phyloP scores from a whole-genome alignment of 1,140 invertebrate genomes.

The Drosophila jambulina region DNA sequence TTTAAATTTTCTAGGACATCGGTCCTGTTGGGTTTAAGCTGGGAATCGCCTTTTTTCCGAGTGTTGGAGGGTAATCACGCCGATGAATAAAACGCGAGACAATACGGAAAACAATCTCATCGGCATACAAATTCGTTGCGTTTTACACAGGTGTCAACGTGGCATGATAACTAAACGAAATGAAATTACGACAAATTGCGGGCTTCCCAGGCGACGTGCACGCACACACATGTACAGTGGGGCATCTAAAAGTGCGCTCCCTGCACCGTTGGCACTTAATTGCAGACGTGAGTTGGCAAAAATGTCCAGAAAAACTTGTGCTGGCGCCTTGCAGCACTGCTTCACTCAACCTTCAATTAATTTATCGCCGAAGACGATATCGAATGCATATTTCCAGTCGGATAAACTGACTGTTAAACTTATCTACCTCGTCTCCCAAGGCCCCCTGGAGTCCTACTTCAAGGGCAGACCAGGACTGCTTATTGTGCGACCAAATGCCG shows the following conservation, averaged over 20 bases:
- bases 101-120: conserved; percentile 21
- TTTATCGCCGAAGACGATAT: background rate
- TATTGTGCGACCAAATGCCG: background rate
- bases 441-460: background rate
- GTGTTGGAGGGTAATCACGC: conserved; percentile 34
- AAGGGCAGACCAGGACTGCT: background rate
- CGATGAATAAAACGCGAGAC: conserved; percentile 46
- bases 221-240: conserved; percentile 21
- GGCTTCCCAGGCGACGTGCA: conserved; percentile 42
- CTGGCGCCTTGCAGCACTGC: background rate
- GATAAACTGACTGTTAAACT: background rate
- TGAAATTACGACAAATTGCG: conserved; percentile 79
- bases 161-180: conserved; percentile 77
- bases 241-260: conserved; percentile 17
- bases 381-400: background rate
- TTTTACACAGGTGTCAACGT: conserved; percentile 80
- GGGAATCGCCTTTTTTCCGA: background rate
- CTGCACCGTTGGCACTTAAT: conserved; percentile 37
- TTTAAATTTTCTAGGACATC: too few relatives aligned
- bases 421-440: too few relatives aligned
- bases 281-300: conserved; percentile 42
- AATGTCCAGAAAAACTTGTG: background rate
- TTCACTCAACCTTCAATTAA: background rate
- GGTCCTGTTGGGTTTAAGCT: background rate
- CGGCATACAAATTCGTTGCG: conserved; percentile 71